These are phyloP conservation scores for Phalloptychus januarius DNA, from an alignment of 2,797 vertebrate species.

Conservation along the genomic window DNA sequence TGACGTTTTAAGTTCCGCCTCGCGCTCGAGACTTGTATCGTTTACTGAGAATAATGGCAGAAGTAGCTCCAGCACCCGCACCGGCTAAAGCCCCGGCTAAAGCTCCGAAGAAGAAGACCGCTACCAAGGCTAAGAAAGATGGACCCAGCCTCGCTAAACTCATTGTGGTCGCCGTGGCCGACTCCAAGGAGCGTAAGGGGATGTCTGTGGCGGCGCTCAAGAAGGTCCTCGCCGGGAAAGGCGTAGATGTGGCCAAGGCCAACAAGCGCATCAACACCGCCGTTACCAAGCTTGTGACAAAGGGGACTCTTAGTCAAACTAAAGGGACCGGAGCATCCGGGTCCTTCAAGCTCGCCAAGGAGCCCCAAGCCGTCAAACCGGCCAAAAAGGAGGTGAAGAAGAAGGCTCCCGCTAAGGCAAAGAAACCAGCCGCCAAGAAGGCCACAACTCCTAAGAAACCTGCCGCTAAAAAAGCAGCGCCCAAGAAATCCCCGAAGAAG, in stretches of 20 bases:
- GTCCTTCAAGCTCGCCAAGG: conserved; percentile 26
- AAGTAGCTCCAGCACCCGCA: conserved; percentile 24
- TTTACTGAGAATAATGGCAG: conserved; percentile 14
- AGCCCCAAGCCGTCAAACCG: not conserved
- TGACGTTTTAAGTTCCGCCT: conserved; percentile 25
- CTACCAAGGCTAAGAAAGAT: not conserved
- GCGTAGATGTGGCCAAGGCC: not conserved
- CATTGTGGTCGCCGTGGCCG: conserved; percentile 11
- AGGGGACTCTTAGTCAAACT: not conserved
- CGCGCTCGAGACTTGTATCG: fast-evolving
- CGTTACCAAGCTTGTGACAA: not conserved
- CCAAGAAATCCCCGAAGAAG: not conserved
- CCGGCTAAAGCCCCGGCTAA: conserved; percentile 17
- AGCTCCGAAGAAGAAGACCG: not conserved
- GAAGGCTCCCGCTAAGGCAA: conserved; percentile 16
- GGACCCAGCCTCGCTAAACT: conserved; percentile 10
- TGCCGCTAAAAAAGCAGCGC: not conserved
- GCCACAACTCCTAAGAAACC: not conserved
- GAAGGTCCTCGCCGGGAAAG: not conserved
- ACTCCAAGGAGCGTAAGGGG: conserved; percentile 21
- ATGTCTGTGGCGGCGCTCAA: conserved; percentile 17
- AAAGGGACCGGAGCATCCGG: conserved; percentile 20
- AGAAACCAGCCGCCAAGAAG: conserved; percentile 24
- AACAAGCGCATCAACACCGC: conserved; percentile 20
- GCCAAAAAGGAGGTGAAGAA: conserved; percentile 13